Base-by-base conservation (phyloP, 30 jellyfish, hydroid and myxozoan species). In the Cassiopea andromeda region DNA sequence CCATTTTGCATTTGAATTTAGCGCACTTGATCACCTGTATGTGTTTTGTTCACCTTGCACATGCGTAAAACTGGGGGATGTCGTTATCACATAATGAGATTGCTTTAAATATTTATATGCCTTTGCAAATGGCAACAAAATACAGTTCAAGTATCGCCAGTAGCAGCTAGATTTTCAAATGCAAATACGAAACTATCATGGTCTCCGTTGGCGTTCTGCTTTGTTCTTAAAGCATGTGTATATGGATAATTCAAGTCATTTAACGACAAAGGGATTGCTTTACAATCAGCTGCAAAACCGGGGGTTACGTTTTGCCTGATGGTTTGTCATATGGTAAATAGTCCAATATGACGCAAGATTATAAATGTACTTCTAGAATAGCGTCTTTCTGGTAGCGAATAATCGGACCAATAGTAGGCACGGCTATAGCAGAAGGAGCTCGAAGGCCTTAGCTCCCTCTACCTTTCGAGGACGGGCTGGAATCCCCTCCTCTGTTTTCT, bases 1-100 rank as follows among this genome's bases (percentile, higher is more conserved):
- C 93, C 93, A 85, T 85, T 27, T 73, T 84, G 77, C 44, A 45
- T 75, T 85, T 85, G 93, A 85, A 85, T 85, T 85, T 85, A 73
- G 93, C 87, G 93, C 91, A 82, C 81, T 73, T 80, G 86, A 80
- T 80, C 89, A 80, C 80, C 89, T 80, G 89, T 80, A 12, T 61
- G 6, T 44, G 68, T 60, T 16, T 18, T 48, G 44, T 47, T 59
- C 80, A n/a, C 47, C 44, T 61, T 60, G 89, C 80, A 80, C 89
- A 80, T 80, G 89, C 89, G 89, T 76, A 78, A 9, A 58, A 38
- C 38, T 64, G 79, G 50, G 79, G n/a, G 17, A 8, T 6, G 18
- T 19, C 79, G 38, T 70, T 14, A 7, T 43, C 50, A n/a, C 58
- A 70, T 70, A 6, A 38, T 15, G 54, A 43, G 15, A 18, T 70